Percentiles rank a stretch among this genome's conserved stretches.
Evolutionary conservation across 2,888 invertebrate genomes (phyloP).

Genomic region (Apamea monoglypha): DNA sequence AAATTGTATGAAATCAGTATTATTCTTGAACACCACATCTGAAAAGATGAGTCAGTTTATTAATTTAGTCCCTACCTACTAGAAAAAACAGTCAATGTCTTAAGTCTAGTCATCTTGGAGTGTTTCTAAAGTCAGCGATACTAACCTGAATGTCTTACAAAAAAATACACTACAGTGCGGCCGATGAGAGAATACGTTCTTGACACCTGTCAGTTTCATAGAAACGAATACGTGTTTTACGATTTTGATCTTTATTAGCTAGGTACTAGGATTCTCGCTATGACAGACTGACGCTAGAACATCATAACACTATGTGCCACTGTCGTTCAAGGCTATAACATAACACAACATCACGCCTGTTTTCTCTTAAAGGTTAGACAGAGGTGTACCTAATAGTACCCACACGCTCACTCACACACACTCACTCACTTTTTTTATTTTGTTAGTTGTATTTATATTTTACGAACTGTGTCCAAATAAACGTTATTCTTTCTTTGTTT

Average conservation of each 20-base stretch:
- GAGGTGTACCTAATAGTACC: neutral
- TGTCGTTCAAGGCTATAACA: neutral
- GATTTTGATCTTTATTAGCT: neutral
- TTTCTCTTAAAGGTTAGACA: neutral
- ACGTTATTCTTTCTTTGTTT: neutral
- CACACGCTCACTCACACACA: neutral
- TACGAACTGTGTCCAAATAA: neutral
- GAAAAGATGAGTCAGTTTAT: neutral
- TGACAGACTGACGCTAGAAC: neutral
- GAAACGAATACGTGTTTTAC: too few relatives aligned
- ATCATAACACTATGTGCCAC: neutral
- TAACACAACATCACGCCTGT: neutral
- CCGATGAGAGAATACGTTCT: too few relatives aligned
- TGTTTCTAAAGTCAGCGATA: neutral
- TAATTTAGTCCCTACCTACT: neutral
- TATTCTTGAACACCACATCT: neutral
- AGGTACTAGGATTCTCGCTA: neutral
- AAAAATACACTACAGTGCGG: too few relatives aligned
- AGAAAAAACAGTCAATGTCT: neutral
- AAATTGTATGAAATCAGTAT: conserved; percentile 1
- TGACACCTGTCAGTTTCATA: too few relatives aligned
- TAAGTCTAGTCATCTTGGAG: neutral
- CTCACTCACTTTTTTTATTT: neutral
- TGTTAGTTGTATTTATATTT: neutral
- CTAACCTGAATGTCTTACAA: neutral